Evolutionary conservation across 1,140 invertebrate species (phyloP), one percentile per base, ranked within the genome.

Genomic region (Cotesia chilonis): DNA sequence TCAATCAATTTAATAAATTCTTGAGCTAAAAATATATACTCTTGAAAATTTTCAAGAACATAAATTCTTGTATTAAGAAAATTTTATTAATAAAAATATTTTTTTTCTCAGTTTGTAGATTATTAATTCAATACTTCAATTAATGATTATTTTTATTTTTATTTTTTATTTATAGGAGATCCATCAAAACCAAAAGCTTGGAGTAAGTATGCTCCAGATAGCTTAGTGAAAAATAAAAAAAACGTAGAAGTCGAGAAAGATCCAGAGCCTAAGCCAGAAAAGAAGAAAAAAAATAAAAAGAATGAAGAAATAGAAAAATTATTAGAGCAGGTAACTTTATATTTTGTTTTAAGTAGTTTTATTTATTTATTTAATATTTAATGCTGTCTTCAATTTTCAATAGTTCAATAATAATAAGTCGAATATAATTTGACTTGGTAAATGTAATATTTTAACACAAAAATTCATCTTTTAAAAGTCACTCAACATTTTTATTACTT

Each of bases 121-220:
- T 61, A 36, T 61, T 36, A 4, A 6, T 28, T 38, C 28, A 59
- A 55, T 69, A 70, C 51, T 72, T 63, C 4, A 28, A 63, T 51
- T 75, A 10, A 60, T 55, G 54, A 36, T 57, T 68, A 17, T 41
- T 72, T 69, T 57, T 70, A 71, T 73, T 5, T 57, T 76, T 20
- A 14, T 14, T 9, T n/a, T 36, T 47, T 10, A 38, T 75, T 82
- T 80, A 75, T 70, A 89, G 94, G 94, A 9, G 93, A 95, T 87
- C 83, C 89, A 20, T 90, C 89, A 54, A 97, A 97, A 86, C 94
- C 95, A n/a, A 91, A 93, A 86, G 89, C 95, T 1, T 97, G 95
- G 95, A 97, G 95, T 83, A 94, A 95, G 88, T 92, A 95, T 88
- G 89, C 94, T 4, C 76, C 88, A 14, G 93, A 95, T 74, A 94